These are phyloP conservation scores for Leguminivora glycinivorella DNA, from an alignment of 1,140 invertebrate genomes.

Conservation along the genomic window DNA sequence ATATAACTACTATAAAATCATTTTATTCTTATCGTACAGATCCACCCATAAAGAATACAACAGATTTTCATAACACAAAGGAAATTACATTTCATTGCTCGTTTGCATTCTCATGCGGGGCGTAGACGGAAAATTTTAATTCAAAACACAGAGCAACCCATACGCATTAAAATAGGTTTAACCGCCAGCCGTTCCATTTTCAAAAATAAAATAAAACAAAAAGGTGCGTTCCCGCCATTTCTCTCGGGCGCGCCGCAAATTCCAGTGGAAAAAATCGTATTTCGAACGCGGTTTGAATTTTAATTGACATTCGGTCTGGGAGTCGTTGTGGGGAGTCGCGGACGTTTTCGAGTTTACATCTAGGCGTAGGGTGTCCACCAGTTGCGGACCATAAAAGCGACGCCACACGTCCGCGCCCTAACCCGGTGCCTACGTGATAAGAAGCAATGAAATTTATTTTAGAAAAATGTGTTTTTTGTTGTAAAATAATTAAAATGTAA, in stretches of 20 bases:
- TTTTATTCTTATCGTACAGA: not conserved
- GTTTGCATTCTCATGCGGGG: slow-evolving; percentile 45
- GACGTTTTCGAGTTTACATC: slow-evolving; percentile 61
- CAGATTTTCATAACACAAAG: slow-evolving; percentile 41
- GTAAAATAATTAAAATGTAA: not conserved
- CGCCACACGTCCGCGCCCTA: slow-evolving; percentile 45
- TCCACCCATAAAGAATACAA: slow-evolving; percentile 19
- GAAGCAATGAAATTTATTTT: not conserved
- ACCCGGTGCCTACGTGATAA: slow-evolving; percentile 18
- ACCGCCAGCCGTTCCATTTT: slow-evolving; percentile 73
- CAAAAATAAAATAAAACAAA: slow-evolving; percentile 75
- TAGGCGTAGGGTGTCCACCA: slow-evolving; percentile 42
- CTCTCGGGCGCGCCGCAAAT: slow-evolving; percentile 74
- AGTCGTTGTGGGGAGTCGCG: slow-evolving; percentile 42
- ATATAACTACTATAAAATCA: slow-evolving; percentile 7
- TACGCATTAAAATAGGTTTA: slow-evolving; percentile 78
- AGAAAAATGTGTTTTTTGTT: not conserved
- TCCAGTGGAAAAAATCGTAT: slow-evolving; percentile 76
- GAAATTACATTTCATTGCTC: slow-evolving; percentile 75
- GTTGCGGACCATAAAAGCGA: slow-evolving; percentile 50
- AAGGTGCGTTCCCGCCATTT: slow-evolving; percentile 73
- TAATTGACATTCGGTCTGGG: slow-evolving; percentile 74
- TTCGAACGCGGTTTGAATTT: slow-evolving; percentile 79
- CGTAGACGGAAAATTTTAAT: slow-evolving; percentile 69
- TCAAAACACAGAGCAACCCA: slow-evolving; percentile 70